These are phyloP conservation scores for Lordiphosa clarofinis DNA, from an alignment of 1,140 invertebrate genomes.

Conservation along the genomic window DNA sequence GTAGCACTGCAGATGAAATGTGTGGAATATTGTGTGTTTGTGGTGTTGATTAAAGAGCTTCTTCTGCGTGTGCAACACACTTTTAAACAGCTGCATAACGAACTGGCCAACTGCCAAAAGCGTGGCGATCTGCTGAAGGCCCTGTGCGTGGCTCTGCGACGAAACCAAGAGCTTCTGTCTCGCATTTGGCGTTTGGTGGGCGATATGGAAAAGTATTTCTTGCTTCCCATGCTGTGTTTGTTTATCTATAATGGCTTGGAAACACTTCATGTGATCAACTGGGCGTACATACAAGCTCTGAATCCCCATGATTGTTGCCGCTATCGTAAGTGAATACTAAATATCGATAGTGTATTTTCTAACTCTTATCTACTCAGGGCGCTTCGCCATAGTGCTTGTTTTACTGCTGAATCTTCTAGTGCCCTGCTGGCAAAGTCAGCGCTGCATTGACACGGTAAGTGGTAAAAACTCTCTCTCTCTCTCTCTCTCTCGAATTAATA, in stretches of 20 bases:
- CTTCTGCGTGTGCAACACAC: constrained; percentile 25
- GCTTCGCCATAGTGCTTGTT: constrained; percentile 10
- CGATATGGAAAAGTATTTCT: constrained; percentile 46
- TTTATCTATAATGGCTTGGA: constrained; percentile 43
- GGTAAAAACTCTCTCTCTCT: too few relatives aligned
- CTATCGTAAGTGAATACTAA: constrained; percentile 19
- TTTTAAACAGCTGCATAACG: constrained; percentile 24
- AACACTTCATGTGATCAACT: constrained; percentile 49
- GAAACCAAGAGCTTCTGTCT: constrained; percentile 36
- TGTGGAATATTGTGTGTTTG: constrained; percentile 45
- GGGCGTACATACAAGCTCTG: constrained; percentile 38
- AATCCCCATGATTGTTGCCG: constrained; percentile 34
- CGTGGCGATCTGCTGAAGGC: constrained; percentile 17
- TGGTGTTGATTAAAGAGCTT: constrained; percentile 36
- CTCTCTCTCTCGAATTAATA: too few relatives aligned
- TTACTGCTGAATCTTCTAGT: constrained; percentile 34
- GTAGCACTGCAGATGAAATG: too few relatives aligned
- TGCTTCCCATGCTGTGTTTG: constrained; percentile 28
- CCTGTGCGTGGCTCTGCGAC: constrained; percentile 30
- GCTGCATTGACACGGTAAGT: constrained; percentile 38
- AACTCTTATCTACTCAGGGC: constrained; percentile 12
- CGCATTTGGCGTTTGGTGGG: constrained; percentile 44
- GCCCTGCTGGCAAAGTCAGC: constrained; percentile 36
- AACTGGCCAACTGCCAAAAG: constrained; percentile 23
- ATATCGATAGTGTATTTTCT: not conserved